Percentiles rank a stretch among this genome's conserved stretches.
Conservation (phyloP, 2,797 vertebrate species). For the Anguilla obscura region DNA sequence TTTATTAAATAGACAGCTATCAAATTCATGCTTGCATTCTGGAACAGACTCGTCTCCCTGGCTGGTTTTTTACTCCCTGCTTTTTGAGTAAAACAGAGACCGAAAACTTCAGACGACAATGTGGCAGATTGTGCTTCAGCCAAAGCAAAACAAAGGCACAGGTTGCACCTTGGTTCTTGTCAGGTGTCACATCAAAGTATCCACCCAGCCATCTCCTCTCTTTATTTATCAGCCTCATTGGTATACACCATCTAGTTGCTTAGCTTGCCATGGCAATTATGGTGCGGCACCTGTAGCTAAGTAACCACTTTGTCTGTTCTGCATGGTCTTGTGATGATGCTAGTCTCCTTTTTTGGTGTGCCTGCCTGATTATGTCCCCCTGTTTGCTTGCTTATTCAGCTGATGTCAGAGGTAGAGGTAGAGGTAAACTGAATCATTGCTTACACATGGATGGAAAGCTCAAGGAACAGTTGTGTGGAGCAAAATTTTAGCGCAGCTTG, state of each 20-base stretch:
- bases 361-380: neutral
- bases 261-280: conserved; percentile 37
- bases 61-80: neutral
- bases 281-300: neutral
- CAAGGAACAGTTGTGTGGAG: neutral
- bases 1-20: neutral
- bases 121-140: neutral
- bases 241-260: conserved; percentile 20
- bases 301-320: neutral
- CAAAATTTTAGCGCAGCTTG: neutral
- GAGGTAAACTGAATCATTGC: neutral
- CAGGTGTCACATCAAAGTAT: conserved; percentile 4
- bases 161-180: neutral
- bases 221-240: neutral
- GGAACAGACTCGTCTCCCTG: neutral
- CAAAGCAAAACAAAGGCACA: neutral
- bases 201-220: neutral
- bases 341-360: conserved; percentile 6
- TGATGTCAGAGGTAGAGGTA: neutral
- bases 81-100: neutral
- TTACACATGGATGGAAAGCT: neutral
- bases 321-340: conserved; percentile 24
- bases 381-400: conserved; percentile 13
- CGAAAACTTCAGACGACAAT: neutral
- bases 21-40: neutral